Percentiles rank a stretch among this genome's conserved stretches.
These are phyloP conservation scores for Xylocopa sonorina DNA, from an alignment of 1,140 invertebrate genomes.

Conservation along the genomic window DNA sequence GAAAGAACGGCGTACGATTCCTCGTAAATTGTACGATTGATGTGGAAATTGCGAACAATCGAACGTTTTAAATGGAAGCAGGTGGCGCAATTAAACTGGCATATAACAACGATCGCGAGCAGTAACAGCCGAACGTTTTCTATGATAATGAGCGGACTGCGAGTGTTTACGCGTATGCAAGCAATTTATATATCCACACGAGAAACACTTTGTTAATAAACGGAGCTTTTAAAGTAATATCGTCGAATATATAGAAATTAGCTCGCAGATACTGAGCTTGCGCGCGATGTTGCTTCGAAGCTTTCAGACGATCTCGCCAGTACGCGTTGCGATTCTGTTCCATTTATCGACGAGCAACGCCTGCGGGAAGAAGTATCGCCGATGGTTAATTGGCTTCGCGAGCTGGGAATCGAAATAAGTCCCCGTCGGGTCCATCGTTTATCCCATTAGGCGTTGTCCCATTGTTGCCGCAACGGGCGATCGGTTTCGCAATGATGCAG, in stretches of 20 bases:
- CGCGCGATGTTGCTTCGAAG: too few species aligned
- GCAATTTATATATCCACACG: too few species aligned
- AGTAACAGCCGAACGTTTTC: too few species aligned
- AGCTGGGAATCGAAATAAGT: slow-evolving; percentile 34
- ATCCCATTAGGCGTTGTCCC: slow-evolving; percentile 65
- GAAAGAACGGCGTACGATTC: background rate
- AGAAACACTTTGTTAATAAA: too few species aligned
- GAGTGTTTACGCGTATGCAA: too few species aligned
- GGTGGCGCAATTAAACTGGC: background rate
- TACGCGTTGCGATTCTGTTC: too few species aligned
- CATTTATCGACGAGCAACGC: background rate
- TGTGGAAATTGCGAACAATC: background rate
- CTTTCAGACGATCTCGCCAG: too few species aligned
- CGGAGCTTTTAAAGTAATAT: too few species aligned
- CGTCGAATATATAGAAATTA: too few species aligned
- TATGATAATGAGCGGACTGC: too few species aligned
- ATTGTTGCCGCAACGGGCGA: slow-evolving; percentile 68
- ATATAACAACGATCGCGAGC: too few species aligned
- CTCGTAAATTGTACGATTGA: background rate
- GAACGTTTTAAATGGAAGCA: background rate
- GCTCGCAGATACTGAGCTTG: too few species aligned
- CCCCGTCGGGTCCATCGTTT: slow-evolving; percentile 14
- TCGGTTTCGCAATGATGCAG: slow-evolving; percentile 70
- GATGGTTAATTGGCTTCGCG: slow-evolving; percentile 43
- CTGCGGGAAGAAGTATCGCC: background rate